phyloP scores from a whole-genome alignment of 1,140 invertebrate species.

The Drosophila guanche region DNA sequence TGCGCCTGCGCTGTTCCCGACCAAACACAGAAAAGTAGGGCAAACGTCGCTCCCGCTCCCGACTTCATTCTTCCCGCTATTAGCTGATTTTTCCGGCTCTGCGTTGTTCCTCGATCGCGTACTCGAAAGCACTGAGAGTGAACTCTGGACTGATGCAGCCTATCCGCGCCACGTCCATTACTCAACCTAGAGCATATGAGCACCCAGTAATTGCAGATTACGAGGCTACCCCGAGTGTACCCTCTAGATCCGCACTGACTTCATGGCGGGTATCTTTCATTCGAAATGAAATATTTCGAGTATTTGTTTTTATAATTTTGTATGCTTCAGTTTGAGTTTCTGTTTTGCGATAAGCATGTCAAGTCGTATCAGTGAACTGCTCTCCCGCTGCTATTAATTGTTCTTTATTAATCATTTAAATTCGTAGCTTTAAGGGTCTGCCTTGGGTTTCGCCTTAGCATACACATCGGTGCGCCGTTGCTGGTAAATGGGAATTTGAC shows the following conservation, averaged over 20 bases:
- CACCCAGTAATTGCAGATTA: not conserved
- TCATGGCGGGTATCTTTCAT: too few relatives aligned
- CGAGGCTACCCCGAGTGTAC: not conserved
- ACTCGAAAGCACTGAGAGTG: constrained; percentile 36
- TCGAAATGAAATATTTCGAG: too few relatives aligned
- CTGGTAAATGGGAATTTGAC: constrained; percentile 90
- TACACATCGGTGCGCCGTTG: constrained; percentile 94
- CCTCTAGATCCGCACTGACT: too few relatives aligned
- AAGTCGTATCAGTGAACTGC: constrained; percentile 58
- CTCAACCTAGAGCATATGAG: not conserved
- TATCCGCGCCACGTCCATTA: constrained; percentile 28
- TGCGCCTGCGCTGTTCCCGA: constrained; percentile 26
- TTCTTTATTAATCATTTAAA: constrained; percentile 26
- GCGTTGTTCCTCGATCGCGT: constrained; percentile 14
- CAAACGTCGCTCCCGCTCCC: constrained; percentile 2
- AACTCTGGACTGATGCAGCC: constrained; percentile 15
- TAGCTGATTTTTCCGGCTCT: not conserved
- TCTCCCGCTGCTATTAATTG: constrained; percentile 51
- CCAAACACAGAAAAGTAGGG: constrained; percentile 16
- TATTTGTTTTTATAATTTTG: too few relatives aligned
- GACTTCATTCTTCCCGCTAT: constrained; percentile 20
- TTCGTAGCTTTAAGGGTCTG: constrained; percentile 7
- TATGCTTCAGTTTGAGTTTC: not conserved
- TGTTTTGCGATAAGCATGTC: constrained; percentile 53
- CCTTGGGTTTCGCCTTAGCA: constrained; percentile 52